Evolutionary conservation across 2,888 invertebrate species (phyloP), one percentile per base, ranked within the genome.

Genomic region (Tipula unca): DNA sequence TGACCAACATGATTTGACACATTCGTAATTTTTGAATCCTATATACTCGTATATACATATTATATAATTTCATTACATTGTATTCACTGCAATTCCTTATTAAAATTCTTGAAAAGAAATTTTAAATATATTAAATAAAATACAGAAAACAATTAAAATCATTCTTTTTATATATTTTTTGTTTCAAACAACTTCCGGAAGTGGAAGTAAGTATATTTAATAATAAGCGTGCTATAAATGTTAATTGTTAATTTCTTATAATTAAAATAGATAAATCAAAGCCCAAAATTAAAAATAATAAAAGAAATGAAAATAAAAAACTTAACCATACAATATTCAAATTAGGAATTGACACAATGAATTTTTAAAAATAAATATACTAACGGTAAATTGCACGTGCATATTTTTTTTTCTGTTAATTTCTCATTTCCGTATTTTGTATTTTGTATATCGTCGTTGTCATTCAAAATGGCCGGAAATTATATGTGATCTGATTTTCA

Each of bases 361-460:
- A 32, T 32, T 32, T 83, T 83, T 83, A 83, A 39, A 39, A 85
- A 39, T 85, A 85, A 39, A 69, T n/a, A n/a, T 69, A 69, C 69
- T 69, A 85, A 85, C 85, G 85, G 85, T 85, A 39, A 39, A 85
- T 85, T 85, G 85, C 85, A 85, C 85, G 85, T 85, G 85, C 85
- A 85, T 42, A 85, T 14, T 85, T 85, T 39, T 39, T 20, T 20
- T 84, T 32, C n/a, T n/a, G 20, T 36, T 35, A 20, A 36, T 36
- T 84, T 84, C 13, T 13, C 35, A 84, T 84, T 69, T 69, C 69
- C 69, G 69, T 69, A 69, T 69, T 69, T 69, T 25, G 14, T 39
- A 39, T 39, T 39, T 13, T 39, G 4, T 13, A 5, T 25, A 69
- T 69, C 25, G 69, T 69, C 10, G 69, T 69, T 69, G 20, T 69